A percentile compares a stretch with the other conserved stretches of the same genome.
phyloP scores from a whole-genome alignment of 2,797 vertebrate genomes.

The Enteromius treurensis region DNA sequence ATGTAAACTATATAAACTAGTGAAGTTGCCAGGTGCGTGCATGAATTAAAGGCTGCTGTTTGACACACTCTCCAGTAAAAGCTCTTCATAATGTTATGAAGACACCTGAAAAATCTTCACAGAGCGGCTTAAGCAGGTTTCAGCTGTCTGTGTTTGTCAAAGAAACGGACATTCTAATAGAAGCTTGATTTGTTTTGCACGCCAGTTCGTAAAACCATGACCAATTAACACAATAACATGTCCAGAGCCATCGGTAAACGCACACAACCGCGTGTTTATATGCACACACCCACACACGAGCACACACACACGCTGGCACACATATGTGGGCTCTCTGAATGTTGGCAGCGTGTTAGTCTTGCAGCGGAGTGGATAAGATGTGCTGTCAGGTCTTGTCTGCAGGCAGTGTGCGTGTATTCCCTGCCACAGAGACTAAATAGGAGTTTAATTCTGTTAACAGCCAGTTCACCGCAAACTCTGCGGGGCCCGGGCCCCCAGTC shows the following conservation, averaged over 20 bases:
- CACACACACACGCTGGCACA: conserved; percentile 50
- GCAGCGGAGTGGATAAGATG: conserved; percentile 29
- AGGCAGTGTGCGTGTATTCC: conserved; percentile 46
- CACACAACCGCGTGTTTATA: conserved; percentile 36
- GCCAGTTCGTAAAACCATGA: conserved; percentile 21
- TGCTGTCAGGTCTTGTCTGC: conserved; percentile 58
- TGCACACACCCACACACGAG: conserved; percentile 39
- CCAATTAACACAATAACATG: conserved; percentile 37
- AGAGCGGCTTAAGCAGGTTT: background rate
- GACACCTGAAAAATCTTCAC: background rate
- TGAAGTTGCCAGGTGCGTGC: background rate
- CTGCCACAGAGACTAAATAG: conserved; percentile 58
- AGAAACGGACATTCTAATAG: background rate
- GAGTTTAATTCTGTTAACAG: conserved; percentile 73
- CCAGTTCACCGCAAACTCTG: conserved; percentile 56
- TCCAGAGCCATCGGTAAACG: conserved; percentile 35
- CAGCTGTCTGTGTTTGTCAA: conserved; percentile 31
- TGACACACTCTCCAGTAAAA: background rate
- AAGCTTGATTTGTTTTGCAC: background rate
- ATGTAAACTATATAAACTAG: background rate
- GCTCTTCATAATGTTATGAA: background rate
- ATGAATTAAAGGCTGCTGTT: background rate
- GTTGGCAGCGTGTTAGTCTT: conserved; percentile 37
- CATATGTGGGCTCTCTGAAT: conserved; percentile 45
- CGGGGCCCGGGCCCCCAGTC: conserved; percentile 72